Conservation (phyloP, 2,888 invertebrate genomes). For the Fragum fragum region DNA sequence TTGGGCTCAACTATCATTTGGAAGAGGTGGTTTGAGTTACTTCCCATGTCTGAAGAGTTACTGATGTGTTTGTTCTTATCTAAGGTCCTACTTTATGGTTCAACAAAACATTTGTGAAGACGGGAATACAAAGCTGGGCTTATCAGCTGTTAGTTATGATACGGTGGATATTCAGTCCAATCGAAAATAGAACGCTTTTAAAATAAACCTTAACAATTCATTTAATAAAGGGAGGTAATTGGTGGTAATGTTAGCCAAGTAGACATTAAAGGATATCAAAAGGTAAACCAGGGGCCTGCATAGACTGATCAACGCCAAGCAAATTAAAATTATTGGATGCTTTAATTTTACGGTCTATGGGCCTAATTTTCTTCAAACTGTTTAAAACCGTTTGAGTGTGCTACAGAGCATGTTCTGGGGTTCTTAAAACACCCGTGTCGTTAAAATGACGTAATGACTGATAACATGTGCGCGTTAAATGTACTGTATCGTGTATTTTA, state of each 20-base stretch:
- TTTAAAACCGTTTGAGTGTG: constrained; percentile 44
- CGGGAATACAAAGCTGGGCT: constrained; percentile 9
- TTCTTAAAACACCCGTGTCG: constrained; percentile 20
- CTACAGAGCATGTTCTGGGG: constrained; percentile 21
- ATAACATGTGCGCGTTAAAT: constrained; percentile 29
- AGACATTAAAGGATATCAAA: constrained; percentile 54
- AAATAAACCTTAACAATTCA: constrained; percentile 19
- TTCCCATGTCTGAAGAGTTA: constrained; percentile 14
- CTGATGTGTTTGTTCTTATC: constrained; percentile 9
- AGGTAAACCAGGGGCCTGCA: constrained; percentile 21
- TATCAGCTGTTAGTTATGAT: constrained; percentile 23
- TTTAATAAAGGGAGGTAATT: constrained; percentile 60
- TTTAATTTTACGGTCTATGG: constrained; percentile 68
- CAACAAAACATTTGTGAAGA: constrained; percentile 14
- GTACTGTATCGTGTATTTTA: constrained; percentile 21
- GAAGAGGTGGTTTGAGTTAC: constrained; percentile 19
- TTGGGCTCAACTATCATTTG: too few relatives aligned
- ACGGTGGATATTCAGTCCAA: constrained; percentile 2
- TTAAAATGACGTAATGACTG: constrained; percentile 28
- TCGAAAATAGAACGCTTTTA: constrained; percentile 19
- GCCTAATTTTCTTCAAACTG: constrained; percentile 50
- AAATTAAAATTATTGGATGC: constrained; percentile 64
- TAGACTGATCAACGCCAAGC: constrained; percentile 55
- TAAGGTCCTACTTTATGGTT: constrained; percentile 10
- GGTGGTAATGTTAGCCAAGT: constrained; percentile 22